Evolutionary conservation across 2,113 vertebrate species (phyloP), one percentile per base, ranked within the genome.

Genomic region (Callospermophilus lateralis): DNA sequence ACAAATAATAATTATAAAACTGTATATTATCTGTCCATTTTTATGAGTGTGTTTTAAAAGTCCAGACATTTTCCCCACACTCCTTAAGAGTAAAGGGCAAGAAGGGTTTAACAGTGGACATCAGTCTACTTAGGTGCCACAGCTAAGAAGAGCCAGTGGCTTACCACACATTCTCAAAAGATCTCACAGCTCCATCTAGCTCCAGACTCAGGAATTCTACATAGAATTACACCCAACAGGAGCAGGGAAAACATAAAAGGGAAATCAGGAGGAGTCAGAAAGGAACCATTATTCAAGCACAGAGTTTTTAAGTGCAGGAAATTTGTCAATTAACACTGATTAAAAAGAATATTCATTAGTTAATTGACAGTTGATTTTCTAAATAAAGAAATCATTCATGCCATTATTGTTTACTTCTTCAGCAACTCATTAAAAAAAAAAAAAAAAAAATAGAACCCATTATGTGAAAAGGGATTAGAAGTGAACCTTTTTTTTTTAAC

Each of bases 101-200:
- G 30, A 84, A 70, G 73, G 51, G 32, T 94, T 85, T 68, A 24
- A 63, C 70, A 80, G n/a, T 19, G 51, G 63, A n/a, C 10, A 13
- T 61, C 67, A 53, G 85, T 72, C 51, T 83, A 51, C 28, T 76
- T 26, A 91, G 91, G 10, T 95, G 74, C 37, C n/a, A 42, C 51
- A 70, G 28, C 32, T 78, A 55, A 90, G 68, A 96, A 80, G 80
- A 96, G 58, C 85, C 76, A 84, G 89, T 51, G 85, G 87, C 61
- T 79, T 87, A 39, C 30, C 20, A 94, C 74, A 84, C 95, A 83
- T 42, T 98, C 93, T 98, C 97, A 89, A 74, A 97, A 99, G 98
- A 99, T 98, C 98, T 98, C 98, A 98, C 79, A 99, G 99, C 99
- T 98, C 99, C 99, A 98, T 98, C 99, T 99, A 99, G 99, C 99